Evolutionary conservation across 37 sponge, comb jelly and placozoan species (phyloP).

Genomic region (Trichoplax adhaerens): DNA sequence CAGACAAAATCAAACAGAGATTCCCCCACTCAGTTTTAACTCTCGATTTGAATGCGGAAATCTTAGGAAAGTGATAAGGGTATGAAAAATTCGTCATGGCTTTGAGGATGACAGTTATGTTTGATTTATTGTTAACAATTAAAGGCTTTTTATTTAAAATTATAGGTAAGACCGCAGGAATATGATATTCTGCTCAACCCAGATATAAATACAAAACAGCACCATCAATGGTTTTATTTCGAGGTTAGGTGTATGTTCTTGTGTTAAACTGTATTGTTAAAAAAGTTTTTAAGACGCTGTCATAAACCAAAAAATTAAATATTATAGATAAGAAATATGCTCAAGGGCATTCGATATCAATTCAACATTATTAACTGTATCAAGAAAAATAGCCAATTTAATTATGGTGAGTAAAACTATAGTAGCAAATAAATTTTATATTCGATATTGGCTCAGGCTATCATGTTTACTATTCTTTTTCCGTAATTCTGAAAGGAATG

Average conservation of each 20-base stretch:
- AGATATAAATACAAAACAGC: slow-evolving; percentile 57
- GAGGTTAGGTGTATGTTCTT: slow-evolving; percentile 18
- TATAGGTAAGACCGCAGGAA: slow-evolving; percentile 48
- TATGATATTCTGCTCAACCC: slow-evolving; percentile 62
- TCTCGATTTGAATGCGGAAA: slow-evolving; percentile 63
- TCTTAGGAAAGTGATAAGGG: slow-evolving; percentile 58
- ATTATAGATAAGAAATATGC: slow-evolving; percentile 31
- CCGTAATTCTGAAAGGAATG: slow-evolving; percentile 31
- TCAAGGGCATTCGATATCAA: slow-evolving; percentile 30
- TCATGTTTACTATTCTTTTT: too few relatives aligned
- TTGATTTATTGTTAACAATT: not conserved
- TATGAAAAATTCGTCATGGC: not conserved
- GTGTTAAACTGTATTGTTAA: not conserved
- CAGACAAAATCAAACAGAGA: too few relatives aligned
- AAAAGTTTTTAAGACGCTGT: not conserved
- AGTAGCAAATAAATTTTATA: too few relatives aligned
- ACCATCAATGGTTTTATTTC: slow-evolving; percentile 86
- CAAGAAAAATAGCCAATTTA: slow-evolving; percentile 54
- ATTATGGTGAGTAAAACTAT: slow-evolving; percentile 11
- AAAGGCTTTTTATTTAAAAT: not conserved
- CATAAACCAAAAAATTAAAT: not conserved
- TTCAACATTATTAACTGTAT: slow-evolving; percentile 86
- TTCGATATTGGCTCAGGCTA: too few relatives aligned
- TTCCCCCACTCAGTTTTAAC: slow-evolving; percentile 27
- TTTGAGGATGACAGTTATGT: not conserved